Evolutionary conservation across 1,140 invertebrate genomes (phyloP), one percentile per base, ranked within the genome.

Genomic region (Danaus melanippus): DNA sequence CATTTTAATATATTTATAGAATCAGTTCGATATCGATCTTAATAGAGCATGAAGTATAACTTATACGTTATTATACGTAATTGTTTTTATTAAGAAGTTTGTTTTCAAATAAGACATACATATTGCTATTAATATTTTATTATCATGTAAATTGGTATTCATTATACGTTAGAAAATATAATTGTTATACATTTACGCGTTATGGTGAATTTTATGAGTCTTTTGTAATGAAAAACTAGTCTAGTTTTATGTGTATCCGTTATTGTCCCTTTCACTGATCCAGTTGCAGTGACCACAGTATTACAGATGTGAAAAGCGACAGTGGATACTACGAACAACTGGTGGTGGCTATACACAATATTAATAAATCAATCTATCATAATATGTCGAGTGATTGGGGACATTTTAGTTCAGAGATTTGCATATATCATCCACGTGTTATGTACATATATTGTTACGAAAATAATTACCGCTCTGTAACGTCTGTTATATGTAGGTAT

Each of bases 1-100:
- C 56, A 60, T 50, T 52, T 55, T 59, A 60, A 53, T 55, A 59
- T 61, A 54, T 55, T 61, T 58, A 67, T 66, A 61, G 58, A 55
- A 44, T 48, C 39, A 15, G 45, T 46, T 53, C 45, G 59, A 47
- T 49, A 61, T 53, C 49, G 53, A 56, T 61, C 53, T 56, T 47
- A 49, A 61, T 60, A 53, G 48, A 46, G 50, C 2, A 46, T 48
- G 46, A 21, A 32, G 43, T 12, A 51, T 17, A 42, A 53, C 15
- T 12, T 47, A 49, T 49, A 56, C 12, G 15, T 43, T 43, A 17
- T 42, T 41, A 15, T 12, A 43, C 42, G 40, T 50, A 50, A 40
- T 50, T 56, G 50, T 49, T 49, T 15, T 41, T 47, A 40, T 12
- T 46, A 53, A 53, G 42, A 21, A 12, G 17, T 43, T 12, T 43